These are phyloP conservation scores for Andrena praecox DNA, from an alignment of 2,888 invertebrate genomes.

Conservation along the genomic window DNA sequence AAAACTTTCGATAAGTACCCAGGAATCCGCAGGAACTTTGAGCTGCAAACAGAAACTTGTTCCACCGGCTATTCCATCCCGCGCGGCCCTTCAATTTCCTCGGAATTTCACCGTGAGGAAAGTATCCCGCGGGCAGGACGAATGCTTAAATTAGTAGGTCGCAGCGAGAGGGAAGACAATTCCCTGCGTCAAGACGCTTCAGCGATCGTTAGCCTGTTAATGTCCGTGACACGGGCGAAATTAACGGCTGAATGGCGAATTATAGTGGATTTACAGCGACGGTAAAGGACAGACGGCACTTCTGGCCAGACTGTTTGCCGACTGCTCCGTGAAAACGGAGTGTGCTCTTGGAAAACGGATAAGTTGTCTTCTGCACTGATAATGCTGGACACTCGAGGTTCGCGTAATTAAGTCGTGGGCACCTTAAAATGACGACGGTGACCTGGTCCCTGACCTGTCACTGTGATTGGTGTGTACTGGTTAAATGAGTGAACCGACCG, in stretches of 20 bases:
- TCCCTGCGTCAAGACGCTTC: conserved; percentile 67
- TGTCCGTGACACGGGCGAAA: conserved; percentile 71
- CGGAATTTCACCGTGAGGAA: conserved; percentile 38
- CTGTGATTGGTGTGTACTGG: no score
- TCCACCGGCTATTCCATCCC: neutral
- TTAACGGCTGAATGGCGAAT: conserved; percentile 74
- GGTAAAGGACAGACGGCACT: conserved; percentile 44
- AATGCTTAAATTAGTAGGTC: conserved; percentile 56
- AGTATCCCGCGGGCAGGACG: conserved; percentile 36
- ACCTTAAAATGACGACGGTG: neutral
- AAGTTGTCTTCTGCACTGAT: neutral
- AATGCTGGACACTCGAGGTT: neutral
- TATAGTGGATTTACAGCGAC: conserved; percentile 67
- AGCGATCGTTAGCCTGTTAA: conserved; percentile 72
- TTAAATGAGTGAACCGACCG: no score
- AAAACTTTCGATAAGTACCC: conserved; percentile 4
- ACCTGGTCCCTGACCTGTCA: no score
- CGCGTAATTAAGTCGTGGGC: neutral
- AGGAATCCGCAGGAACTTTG: neutral
- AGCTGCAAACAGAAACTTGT: conserved; percentile 18
- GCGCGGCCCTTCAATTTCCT: conserved; percentile 31
- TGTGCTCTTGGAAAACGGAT: neutral
- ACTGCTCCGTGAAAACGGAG: conserved; percentile 4
- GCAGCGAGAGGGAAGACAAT: conserved; percentile 41
- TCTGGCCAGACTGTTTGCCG: conserved; percentile 24